These are phyloP conservation scores for Oikopleura dioica DNA, from an alignment of 23 tunicate species.

Conservation along the genomic window DNA sequence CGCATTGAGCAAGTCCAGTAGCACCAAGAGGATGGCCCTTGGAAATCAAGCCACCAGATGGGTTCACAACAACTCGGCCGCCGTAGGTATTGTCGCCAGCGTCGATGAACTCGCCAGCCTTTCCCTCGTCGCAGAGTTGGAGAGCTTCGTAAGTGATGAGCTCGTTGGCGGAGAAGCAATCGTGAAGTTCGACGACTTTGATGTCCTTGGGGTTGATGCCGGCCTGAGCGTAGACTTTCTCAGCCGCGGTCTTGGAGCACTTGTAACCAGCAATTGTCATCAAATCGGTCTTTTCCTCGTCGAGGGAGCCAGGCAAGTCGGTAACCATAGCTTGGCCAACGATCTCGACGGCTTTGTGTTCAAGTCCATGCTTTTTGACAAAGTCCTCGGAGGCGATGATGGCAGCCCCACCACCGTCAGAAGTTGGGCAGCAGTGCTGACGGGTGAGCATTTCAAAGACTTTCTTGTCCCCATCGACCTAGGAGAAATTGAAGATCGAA, in stretches of 20 bases:
- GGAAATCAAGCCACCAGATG: conserved; percentile 88
- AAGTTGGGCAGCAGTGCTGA: conserved; percentile 39
- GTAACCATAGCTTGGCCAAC: conserved; percentile 85
- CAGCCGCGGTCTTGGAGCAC: neutral
- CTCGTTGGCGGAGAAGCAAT: conserved; percentile 95
- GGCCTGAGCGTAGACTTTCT: conserved; percentile 5
- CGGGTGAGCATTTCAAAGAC: neutral
- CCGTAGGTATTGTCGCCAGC: conserved; percentile 86
- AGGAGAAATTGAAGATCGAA: no score
- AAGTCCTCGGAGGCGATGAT: conserved; percentile 68
- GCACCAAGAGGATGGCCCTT: conserved; percentile 99
- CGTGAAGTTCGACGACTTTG: conserved; percentile 88
- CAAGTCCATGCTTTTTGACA: conserved; percentile 42
- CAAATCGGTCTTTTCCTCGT: conserved; percentile 24
- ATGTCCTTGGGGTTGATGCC: conserved; percentile 51
- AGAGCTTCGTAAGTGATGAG: conserved; percentile 78
- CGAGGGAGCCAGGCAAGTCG: conserved; percentile 70
- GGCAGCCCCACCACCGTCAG: conserved; percentile 93
- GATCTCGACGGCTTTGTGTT: conserved; percentile 91
- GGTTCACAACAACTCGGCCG: conserved; percentile 71
- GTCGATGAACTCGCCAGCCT: conserved; percentile 90
- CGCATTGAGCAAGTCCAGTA: conserved; percentile 88
- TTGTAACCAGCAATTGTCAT: conserved; percentile 4
- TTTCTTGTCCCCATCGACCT: no score
- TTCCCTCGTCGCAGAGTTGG: conserved; percentile 20